A percentile compares a stretch with the other conserved stretches of the same genome.
phyloP scores from a whole-genome alignment of 1,140 invertebrate species.

The Eupristina koningsbergeri region DNA sequence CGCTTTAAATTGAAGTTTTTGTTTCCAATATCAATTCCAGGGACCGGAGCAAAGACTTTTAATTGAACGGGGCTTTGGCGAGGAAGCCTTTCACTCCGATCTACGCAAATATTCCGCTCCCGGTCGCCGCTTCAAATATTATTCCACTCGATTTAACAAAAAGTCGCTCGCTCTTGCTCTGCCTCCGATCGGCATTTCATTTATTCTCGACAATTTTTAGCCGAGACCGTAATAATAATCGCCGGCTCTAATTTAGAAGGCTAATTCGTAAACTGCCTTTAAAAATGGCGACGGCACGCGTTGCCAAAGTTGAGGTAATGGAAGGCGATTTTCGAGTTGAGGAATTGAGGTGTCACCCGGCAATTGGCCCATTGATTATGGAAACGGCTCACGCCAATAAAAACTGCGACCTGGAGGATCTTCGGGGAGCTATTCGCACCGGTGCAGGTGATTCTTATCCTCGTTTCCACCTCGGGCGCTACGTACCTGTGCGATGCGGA shows the following conservation, averaged over 20 bases:
- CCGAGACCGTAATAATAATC: not conserved
- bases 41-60: constrained; percentile 63
- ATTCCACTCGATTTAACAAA: constrained; percentile 52
- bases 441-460: too few species aligned
- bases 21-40: constrained; percentile 70
- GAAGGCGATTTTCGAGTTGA: too few species aligned
- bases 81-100: constrained; percentile 29
- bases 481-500: not conserved
- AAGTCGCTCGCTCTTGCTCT: not conserved
- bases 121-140: constrained; percentile 14
- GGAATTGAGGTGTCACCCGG: too few species aligned
- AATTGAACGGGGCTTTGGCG: constrained; percentile 61
- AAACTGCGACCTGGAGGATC: too few species aligned
- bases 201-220: not conserved
- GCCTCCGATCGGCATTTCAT: not conserved
- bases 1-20: constrained; percentile 71
- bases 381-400: too few species aligned
- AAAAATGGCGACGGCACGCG: not conserved
- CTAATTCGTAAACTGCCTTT: not conserved
- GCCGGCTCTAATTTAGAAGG: not conserved
- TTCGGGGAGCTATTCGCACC: constrained; percentile 21
- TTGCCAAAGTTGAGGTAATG: too few species aligned
- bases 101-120: constrained; percentile 43
- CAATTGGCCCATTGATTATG: too few species aligned
- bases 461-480: not conserved